Conservation (phyloP, 2,888 invertebrate genomes). For the Tenthredo distinguenda region DNA sequence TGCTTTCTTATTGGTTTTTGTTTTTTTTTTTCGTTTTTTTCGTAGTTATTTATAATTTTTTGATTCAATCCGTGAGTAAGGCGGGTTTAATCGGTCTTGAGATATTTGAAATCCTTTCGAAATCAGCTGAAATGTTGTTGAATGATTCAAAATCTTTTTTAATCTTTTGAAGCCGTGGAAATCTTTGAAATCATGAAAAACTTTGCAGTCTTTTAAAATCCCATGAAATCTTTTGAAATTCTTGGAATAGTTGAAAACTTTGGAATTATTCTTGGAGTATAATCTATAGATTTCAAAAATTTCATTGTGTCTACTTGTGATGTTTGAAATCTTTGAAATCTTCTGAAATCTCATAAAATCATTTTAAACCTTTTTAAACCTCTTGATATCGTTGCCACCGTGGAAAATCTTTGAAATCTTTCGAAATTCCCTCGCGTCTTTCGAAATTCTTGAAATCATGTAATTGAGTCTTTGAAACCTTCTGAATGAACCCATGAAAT, state of each 20-base stretch:
- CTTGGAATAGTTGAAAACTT: too few relatives aligned
- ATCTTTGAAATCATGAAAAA: not conserved
- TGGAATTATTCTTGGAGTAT: not conserved
- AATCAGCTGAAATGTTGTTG: too few relatives aligned
- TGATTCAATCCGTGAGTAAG: too few relatives aligned
- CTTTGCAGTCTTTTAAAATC: not conserved
- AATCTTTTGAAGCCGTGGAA: not conserved
- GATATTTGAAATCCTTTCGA: not conserved
- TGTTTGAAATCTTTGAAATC: not conserved
- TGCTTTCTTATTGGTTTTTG: not conserved
- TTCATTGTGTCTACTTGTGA: not conserved
- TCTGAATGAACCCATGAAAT: not conserved
- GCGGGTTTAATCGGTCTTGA: too few relatives aligned
- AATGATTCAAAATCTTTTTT: not conserved
- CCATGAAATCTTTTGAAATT: not conserved
- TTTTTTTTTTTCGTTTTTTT: not conserved
- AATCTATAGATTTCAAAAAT: too few relatives aligned
- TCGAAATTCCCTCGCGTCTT: too few relatives aligned
- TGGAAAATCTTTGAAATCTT: too few relatives aligned
- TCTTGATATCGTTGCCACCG: too few relatives aligned
- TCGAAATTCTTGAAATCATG: too few relatives aligned
- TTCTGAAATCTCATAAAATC: not conserved
- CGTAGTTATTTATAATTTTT: not conserved
- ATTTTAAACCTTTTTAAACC: too few relatives aligned
- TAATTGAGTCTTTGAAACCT: not conserved